phyloP scores from a whole-genome alignment of 2,888 invertebrate species.

The Andrena bucephala region DNA sequence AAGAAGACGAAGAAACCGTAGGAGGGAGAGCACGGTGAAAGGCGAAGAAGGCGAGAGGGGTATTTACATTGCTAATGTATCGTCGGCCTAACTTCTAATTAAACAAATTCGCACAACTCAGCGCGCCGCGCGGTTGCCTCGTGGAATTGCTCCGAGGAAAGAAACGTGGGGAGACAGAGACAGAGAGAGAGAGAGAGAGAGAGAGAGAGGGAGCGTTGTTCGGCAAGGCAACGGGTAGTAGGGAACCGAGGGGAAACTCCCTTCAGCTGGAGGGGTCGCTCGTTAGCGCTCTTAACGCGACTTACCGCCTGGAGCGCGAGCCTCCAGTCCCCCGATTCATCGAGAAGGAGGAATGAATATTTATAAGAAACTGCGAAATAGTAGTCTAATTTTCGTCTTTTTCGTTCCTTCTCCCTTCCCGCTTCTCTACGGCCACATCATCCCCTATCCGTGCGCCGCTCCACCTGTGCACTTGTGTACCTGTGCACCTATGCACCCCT shows the following conservation, averaged over 20 bases:
- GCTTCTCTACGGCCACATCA: too few species aligned
- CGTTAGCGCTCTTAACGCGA: conserved; percentile 85
- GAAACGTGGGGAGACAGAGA: conserved; percentile 36
- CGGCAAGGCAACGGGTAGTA: conserved; percentile 38
- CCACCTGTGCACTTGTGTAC: too few species aligned
- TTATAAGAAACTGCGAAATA: conserved; percentile 84
- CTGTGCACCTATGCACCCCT: not conserved
- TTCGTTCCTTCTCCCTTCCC: not conserved
- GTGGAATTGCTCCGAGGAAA: conserved; percentile 74
- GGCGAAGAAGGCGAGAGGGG: conserved; percentile 64
- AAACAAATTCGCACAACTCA: conserved; percentile 84
- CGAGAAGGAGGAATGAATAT: conserved; percentile 83
- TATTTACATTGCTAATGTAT: conserved; percentile 85
- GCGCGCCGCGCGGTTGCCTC: conserved; percentile 76
- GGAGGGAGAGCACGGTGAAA: conserved; percentile 22
- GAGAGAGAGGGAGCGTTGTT: conserved; percentile 13
- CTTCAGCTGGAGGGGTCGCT: conserved; percentile 79
- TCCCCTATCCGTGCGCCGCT: too few species aligned
- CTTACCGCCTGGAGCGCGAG: conserved; percentile 83
- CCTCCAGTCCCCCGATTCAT: conserved; percentile 80
- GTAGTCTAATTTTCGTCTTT: conserved; percentile 67
- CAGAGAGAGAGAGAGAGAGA: conserved; percentile 18
- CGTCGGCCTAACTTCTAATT: conserved; percentile 84
- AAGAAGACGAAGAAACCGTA: conserved; percentile 8
- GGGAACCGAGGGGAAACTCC: conserved; percentile 62